Percentiles rank a stretch among this genome's conserved stretches.
Evolutionary conservation across 2,888 invertebrate genomes (phyloP).

Genomic region (Xestia sexstrigata): DNA sequence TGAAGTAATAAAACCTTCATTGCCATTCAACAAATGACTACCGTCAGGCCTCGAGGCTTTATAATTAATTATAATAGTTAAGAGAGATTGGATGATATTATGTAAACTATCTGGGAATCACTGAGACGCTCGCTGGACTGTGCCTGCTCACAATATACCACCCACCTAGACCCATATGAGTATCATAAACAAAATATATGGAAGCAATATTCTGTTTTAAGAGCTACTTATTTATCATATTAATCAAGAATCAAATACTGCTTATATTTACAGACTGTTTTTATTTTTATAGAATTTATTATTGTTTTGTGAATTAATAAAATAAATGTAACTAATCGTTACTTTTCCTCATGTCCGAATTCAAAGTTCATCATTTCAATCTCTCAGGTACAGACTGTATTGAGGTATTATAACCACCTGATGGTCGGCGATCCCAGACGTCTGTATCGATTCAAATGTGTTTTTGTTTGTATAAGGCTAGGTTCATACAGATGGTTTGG

Average conservation of each 20-base stretch:
- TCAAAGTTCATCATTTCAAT: background rate
- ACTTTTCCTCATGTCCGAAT: background rate
- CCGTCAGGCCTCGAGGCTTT: slow-evolving; percentile 74
- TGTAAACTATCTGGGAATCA: slow-evolving; percentile 75
- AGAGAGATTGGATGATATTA: slow-evolving; percentile 81
- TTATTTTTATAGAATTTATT: background rate
- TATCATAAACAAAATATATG: slow-evolving; percentile 61
- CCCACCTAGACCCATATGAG: slow-evolving; percentile 66
- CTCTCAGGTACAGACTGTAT: background rate
- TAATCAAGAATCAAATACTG: slow-evolving; percentile 34
- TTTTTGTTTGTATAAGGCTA: background rate
- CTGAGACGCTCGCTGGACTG: slow-evolving; percentile 66
- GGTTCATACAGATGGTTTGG: background rate
- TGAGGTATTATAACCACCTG: background rate
- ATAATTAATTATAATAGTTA: slow-evolving; percentile 87
- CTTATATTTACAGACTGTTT: slow-evolving; percentile 29
- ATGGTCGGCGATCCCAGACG: background rate
- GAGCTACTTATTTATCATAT: slow-evolving; percentile 53
- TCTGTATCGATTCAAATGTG: background rate
- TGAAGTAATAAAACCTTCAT: slow-evolving; percentile 70
- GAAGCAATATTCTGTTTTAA: slow-evolving; percentile 59
- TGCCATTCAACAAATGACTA: slow-evolving; percentile 81
- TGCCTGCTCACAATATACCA: slow-evolving; percentile 63
- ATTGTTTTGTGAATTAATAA: background rate
- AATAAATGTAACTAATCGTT: too few relatives aligned